A percentile compares a stretch with the other conserved stretches of the same genome.
These are phyloP conservation scores for Neodon shergylaensis DNA, from an alignment of 2,113 vertebrate genomes.

Conservation along the genomic window DNA sequence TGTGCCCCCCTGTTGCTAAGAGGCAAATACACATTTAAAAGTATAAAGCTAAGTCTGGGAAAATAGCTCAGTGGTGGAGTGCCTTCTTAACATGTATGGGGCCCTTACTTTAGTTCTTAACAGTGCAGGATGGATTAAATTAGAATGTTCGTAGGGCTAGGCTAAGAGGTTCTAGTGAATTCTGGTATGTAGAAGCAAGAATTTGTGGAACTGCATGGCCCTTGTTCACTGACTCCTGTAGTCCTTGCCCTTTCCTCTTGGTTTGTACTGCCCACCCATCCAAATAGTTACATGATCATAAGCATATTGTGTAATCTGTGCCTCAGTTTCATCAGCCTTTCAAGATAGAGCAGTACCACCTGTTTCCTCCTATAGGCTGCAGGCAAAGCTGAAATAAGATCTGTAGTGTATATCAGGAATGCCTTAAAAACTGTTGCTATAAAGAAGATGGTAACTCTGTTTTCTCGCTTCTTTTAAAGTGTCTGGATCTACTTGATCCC, in stretches of 20 bases:
- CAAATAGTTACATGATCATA: background rate
- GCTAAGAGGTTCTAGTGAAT: background rate
- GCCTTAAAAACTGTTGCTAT: conserved; percentile 23
- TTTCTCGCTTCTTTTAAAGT: conserved; percentile 40
- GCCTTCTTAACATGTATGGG: background rate
- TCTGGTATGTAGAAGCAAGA: background rate
- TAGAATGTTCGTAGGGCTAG: background rate
- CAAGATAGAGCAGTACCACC: background rate
- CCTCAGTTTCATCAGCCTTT: background rate
- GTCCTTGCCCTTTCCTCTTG: background rate
- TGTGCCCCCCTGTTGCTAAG: conserved; percentile 20
- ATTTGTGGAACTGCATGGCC: background rate
- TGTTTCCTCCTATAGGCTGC: background rate
- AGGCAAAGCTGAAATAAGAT: conserved; percentile 26
- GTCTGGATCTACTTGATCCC: conserved; percentile 37
- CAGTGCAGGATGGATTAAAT: background rate
- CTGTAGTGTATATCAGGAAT: background rate
- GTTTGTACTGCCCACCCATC: background rate
- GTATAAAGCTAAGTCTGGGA: background rate
- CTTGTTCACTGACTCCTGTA: background rate
- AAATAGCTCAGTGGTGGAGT: background rate
- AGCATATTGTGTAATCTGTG: background rate
- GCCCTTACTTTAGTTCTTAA: background rate
- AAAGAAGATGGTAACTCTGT: conserved; percentile 17
- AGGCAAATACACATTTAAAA: conserved; percentile 1